phyloP scores from a whole-genome alignment of 2,113 vertebrate genomes.

The Chlorocebus sabaeus region DNA sequence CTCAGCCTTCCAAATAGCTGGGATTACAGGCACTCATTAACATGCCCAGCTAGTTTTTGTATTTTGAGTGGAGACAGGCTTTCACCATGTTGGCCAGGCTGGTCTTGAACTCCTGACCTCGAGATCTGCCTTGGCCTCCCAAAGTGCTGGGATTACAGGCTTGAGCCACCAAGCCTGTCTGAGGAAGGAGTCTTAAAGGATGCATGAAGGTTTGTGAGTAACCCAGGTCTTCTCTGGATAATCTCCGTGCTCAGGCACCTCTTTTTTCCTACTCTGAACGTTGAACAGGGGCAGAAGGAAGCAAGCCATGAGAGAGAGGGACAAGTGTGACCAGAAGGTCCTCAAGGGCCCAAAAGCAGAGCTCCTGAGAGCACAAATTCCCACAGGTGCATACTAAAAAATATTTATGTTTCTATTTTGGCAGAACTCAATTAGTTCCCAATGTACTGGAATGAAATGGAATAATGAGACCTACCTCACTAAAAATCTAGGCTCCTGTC shows the following conservation, averaged over 20 bases:
- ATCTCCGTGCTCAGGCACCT: background rate
- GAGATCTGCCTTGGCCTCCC: no score
- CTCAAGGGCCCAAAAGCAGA: background rate
- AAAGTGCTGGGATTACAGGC: no score
- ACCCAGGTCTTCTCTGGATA: background rate
- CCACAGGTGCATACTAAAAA: background rate
- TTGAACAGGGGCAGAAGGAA: background rate
- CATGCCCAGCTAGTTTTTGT: no score
- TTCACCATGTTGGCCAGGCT: no score
- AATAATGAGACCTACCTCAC: background rate
- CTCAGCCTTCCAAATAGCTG: no score
- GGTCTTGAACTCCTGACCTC: no score
- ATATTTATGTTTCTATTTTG: background rate
- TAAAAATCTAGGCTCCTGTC: background rate
- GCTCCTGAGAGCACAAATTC: background rate
- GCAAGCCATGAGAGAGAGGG: background rate
- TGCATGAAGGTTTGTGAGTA: background rate
- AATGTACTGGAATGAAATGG: background rate
- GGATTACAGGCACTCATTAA: no score
- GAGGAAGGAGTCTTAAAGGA: no score
- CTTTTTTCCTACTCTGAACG: background rate
- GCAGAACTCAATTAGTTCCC: background rate
- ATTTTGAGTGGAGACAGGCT: no score
- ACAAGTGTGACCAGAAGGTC: background rate
- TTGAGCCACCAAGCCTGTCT: no score